phyloP scores from a whole-genome alignment of 2,888 invertebrate species.

The Drosophila koepferae region DNA sequence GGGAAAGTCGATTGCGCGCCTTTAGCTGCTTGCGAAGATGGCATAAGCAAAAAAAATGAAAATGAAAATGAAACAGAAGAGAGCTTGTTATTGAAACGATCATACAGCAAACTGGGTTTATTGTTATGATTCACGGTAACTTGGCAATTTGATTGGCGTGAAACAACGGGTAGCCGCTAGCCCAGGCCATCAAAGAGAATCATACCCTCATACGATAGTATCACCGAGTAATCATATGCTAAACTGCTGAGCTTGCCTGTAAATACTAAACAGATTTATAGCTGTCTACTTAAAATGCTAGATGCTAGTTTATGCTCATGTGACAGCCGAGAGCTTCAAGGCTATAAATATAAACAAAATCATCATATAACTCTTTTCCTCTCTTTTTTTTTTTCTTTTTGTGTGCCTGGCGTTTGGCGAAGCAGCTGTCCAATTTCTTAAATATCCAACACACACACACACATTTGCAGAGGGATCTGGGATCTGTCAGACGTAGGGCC shows the following conservation, averaged over 20 bases:
- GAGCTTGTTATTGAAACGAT: conserved; percentile 68
- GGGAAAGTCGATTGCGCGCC: conserved; percentile 60
- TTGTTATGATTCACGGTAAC: conserved; percentile 65
- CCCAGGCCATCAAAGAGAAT: not conserved
- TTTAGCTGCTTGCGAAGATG: conserved; percentile 8
- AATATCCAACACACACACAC: conserved; percentile 52
- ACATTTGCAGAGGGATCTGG: conserved; percentile 16
- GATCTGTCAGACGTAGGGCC: conserved; percentile 58
- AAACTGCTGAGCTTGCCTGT: conserved; percentile 15
- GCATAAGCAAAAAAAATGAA: conserved; percentile 8
- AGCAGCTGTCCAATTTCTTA: conserved; percentile 76
- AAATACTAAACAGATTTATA: conserved; percentile 56
- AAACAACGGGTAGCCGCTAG: conserved; percentile 3
- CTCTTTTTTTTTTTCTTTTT: conserved; percentile 29
- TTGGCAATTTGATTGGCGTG: conserved; percentile 36
- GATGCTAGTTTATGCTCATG: conserved; percentile 40
- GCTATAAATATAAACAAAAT: conserved; percentile 49
- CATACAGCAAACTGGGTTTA: conserved; percentile 61
- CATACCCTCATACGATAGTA: not conserved
- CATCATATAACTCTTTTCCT: conserved; percentile 46
- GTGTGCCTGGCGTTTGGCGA: conserved; percentile 40
- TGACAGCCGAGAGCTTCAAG: conserved; percentile 52
- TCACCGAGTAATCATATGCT: conserved; percentile 2
- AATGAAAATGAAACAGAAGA: conserved; percentile 5
- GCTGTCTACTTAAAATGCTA: conserved; percentile 33